A percentile compares a stretch with the other conserved stretches of the same genome.
Evolutionary conservation across 2,888 invertebrate species (phyloP).

Genomic region (Eudasyphora cyanicolor): DNA sequence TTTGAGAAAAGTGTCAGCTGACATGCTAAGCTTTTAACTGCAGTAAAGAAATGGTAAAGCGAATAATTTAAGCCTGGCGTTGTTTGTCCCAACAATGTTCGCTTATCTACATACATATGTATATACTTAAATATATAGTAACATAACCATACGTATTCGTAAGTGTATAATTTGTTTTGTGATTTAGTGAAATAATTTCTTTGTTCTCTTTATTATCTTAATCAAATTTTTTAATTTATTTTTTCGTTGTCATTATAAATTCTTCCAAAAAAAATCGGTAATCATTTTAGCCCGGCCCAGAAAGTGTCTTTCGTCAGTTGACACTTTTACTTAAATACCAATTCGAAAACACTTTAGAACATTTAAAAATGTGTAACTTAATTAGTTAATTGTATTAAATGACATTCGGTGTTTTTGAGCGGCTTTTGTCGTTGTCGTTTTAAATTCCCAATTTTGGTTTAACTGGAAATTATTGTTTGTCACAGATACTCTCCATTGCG

Average conservation of each 20-base stretch:
- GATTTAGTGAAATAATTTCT: conserved; percentile 8
- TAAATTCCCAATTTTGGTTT: not conserved
- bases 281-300: not conserved
- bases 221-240: conserved; percentile 63
- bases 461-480: not conserved
- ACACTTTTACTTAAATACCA: conserved; percentile 53
- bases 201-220: conserved; percentile 16
- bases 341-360: conserved; percentile 71
- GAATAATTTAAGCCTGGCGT: not conserved
- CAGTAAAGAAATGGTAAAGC: too few species aligned
- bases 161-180: not conserved
- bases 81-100: not conserved
- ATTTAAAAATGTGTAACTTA: conserved; percentile 68
- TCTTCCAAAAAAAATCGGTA: conserved; percentile 65
- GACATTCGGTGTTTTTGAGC: conserved; percentile 2
- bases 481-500: not conserved
- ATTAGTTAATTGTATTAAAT: conserved; percentile 73
- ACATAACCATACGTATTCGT: too few species aligned
- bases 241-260: conserved; percentile 74
- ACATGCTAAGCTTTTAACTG: not conserved
- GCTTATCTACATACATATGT: too few species aligned
- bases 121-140: too few species aligned
- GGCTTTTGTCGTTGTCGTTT: conserved; percentile 7
- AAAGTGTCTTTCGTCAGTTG: not conserved
- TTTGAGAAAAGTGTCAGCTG: too few species aligned